Evolutionary conservation across 2,113 vertebrate species (phyloP), one percentile per base, ranked within the genome.

Genomic region (Zosterops pallidus): DNA sequence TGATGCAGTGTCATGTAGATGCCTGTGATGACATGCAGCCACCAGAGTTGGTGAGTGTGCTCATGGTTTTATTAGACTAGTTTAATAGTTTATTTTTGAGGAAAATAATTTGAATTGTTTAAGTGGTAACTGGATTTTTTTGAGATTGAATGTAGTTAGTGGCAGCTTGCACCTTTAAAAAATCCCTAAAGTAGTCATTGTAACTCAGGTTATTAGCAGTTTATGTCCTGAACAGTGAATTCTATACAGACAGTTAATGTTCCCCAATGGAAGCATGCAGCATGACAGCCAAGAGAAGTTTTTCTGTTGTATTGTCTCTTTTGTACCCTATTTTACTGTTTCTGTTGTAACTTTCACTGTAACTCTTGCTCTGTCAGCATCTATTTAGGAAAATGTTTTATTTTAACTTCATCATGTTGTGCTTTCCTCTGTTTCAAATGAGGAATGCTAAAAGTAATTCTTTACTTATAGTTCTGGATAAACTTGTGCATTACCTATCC

Each of bases 1-100:
- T 97, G 97, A 97, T 97, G 96, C 97, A 97, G 44, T 97, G 97
- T 78, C 97, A 97, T 2, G 97, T 97, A 11, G 96, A 97, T 75
- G 96, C 97, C 59, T 97, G 96, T 91, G 97, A 97, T 15, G 97
- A 97, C 81, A 97, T 97, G 93, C 96, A 97, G 59, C 95, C 97
- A 25, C 97, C 97, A 55, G 97, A 97, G 80, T 9, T 97, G 96
- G 96, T 97, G 49, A 97, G 96, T 96, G 25, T 55, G 47, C 55
- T 91, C 20, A 33, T 70, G 29, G 44, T 81, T 78, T 93, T 68
- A 71, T 78, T 79, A 77, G 67, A 50, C 37, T 56, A 92, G n/a
- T 96, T 77, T 91, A 70, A 56, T 71, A 75, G 56, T 83, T 86
- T 60, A 69, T 64, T 86, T 83, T 89, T 80, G 44, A 87, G 56